Base-by-base conservation (phyloP, 2,888 invertebrate species). In the Mesorhabditis belari region DNA sequence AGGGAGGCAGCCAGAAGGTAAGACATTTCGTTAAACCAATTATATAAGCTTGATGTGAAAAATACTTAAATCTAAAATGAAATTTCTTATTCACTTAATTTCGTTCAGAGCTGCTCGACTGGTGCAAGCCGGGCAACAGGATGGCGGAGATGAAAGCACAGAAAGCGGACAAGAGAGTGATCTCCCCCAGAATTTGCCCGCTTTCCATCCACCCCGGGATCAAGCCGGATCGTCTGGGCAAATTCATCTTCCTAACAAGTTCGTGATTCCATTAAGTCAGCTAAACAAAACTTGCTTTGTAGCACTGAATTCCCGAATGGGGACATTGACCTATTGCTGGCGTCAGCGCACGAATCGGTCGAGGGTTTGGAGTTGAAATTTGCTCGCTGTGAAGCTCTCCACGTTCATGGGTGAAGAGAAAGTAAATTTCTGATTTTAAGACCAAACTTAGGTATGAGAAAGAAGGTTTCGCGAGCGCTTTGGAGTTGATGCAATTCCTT, bases 341-440 rank as follows among this genome's bases (percentile, higher is more conserved):
- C 71, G 3, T 63, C 65, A 5, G 64, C 70, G 4, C 65, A 68
- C 56, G 23, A 52, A 2, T 67, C 72, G 2, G 58, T 70, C 21
- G 74, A 76, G 35, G 57, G 61, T 3, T 57, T 77, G 9, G 69
- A 71, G 26, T 27, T 65, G 17, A 64, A 67, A 12, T 90, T 95
- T 84, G 90, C 93, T 0, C 86, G 94, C 68, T 95, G 95, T 1
- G 96, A 96, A 82, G 95, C 95, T 0, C 84, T 96, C 44, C 92
- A 94, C 82, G 94, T 94, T 9, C 96, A 98, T 83, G 98, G 98
- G 29, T 53, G 9, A 55, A 56, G 4, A 61, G 65, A 35, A 66
- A 25, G 28, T 19, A 89, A 89, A 2, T 86, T 88, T 5, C 29
- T 19, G 12, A 27, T 12, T 21, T 21, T 51, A 17, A 51, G 53